phyloP scores from a whole-genome alignment of 2,888 invertebrate species.

The Caenorhabditis doughertyi region DNA sequence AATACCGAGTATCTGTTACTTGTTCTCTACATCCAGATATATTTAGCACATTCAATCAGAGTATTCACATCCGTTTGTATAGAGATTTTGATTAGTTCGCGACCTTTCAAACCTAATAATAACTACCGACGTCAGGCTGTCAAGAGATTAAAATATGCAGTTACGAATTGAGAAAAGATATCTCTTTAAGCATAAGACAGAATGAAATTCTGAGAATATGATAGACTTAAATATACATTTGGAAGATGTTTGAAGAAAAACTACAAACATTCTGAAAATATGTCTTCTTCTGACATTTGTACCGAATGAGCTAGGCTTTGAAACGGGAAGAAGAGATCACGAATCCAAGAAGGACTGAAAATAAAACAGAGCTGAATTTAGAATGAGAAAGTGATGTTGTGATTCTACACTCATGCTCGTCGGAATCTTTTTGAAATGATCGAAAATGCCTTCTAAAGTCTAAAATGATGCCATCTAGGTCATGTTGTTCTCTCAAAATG shows the following conservation, averaged over 20 bases:
- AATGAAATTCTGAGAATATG: too few relatives aligned
- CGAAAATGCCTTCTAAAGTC: too few relatives aligned
- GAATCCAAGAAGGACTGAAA: not conserved
- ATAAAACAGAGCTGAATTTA: too few relatives aligned
- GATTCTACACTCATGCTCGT: not conserved
- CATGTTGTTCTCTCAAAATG: too few relatives aligned
- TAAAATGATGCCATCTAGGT: too few relatives aligned
- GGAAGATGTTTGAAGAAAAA: not conserved
- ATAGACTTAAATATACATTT: not conserved
- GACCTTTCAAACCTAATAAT: not conserved
- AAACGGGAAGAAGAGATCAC: not conserved
- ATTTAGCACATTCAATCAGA: not conserved
- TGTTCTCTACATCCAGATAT: too few relatives aligned
- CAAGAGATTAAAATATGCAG: not conserved
- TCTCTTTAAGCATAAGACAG: too few relatives aligned
- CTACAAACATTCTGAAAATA: not conserved
- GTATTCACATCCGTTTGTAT: not conserved
- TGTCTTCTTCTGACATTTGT: conserved; percentile 2
- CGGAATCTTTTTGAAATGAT: too few relatives aligned
- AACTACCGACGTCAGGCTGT: not conserved
- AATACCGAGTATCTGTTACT: too few relatives aligned
- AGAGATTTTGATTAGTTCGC: not conserved
- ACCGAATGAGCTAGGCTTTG: not conserved
- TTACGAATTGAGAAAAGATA: not conserved
- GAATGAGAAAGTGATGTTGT: not conserved